phyloP scores from a whole-genome alignment of 2,113 vertebrate genomes.

The Petaurus breviceps region DNA sequence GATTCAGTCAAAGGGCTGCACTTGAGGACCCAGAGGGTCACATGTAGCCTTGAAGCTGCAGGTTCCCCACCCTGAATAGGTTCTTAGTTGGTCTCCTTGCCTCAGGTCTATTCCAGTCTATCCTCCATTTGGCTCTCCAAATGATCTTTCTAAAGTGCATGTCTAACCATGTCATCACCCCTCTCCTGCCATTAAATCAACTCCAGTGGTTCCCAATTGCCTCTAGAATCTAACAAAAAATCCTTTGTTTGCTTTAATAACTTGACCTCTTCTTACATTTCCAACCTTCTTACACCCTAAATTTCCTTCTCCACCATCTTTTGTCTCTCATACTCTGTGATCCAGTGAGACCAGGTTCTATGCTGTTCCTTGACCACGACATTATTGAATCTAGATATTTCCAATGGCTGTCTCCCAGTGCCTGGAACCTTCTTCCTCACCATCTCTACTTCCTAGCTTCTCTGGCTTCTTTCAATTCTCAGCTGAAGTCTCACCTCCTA shows the following conservation, averaged over 20 bases:
- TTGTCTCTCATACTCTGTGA: neutral
- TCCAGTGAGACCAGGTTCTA: neutral
- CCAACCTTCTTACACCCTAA: neutral
- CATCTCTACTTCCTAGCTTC: neutral
- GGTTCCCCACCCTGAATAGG: no score
- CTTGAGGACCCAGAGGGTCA: no score
- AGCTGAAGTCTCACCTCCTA: neutral
- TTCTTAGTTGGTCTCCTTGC: no score
- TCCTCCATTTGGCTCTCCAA: no score
- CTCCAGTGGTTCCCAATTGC: neutral
- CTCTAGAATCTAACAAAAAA: neutral
- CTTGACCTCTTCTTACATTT: neutral
- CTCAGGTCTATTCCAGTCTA: no score
- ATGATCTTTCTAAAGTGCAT: no score
- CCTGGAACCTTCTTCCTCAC: neutral
- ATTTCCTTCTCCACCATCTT: neutral
- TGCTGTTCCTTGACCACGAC: neutral
- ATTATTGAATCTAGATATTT: neutral
- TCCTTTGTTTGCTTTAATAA: neutral
- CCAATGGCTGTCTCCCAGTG: neutral
- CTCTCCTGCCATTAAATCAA: neutral
- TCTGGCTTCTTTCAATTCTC: neutral
- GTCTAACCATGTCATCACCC: no score
- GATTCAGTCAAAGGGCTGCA: no score
- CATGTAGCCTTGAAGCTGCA: no score